Base-by-base conservation (phyloP, 2,113 vertebrate species). In the Phrynosoma platyrhinos region DNA sequence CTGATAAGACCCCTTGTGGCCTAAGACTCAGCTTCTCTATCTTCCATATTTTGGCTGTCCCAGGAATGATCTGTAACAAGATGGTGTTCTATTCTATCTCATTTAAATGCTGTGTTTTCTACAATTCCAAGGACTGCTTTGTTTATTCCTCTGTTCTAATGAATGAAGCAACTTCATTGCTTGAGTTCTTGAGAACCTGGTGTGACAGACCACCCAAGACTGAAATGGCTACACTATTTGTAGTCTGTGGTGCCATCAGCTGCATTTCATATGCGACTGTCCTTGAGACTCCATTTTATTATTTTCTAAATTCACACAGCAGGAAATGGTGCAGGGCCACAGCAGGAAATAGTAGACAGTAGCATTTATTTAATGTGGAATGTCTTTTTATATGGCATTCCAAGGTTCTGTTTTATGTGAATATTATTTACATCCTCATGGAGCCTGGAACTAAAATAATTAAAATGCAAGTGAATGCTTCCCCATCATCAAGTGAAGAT, bases 261-360 rank as follows among this genome's bases (percentile, higher is more conserved):
- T 77, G 83, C 32, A 75, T 62, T 62, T 36, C 83, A 75, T 84
- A 84, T 77, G 55, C 64, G 72, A 68, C 36, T n/a, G 66, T 52
- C 64, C 25, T 21, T 52, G 36, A 64, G 72, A 9, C 32, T 42
- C 62, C 36, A 64, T 77, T 77, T 55, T 85, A 42, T 42, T 76
- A 42, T 64, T 85, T 62, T 64, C 32, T 77, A 62, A 85, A 58
- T 64, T 55, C 72, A 74, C 32, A 64, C 71, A 42, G 72, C 55
- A 76, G 72, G 32, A 76, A 76, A 85, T 76, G 7, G 55, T 58
- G 20, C 20, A 32, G 74, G 74, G 72, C 83, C 55, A 77, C 72
- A 64, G 53, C 72, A 85, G 72, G 25, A 84, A 64, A 85, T 64
- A 14, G 36, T 85, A 9, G 83, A 23, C 32, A 42, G 20, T 42